Base-by-base conservation (phyloP, 1,140 invertebrate genomes). In the Nylanderia fulva region DNA sequence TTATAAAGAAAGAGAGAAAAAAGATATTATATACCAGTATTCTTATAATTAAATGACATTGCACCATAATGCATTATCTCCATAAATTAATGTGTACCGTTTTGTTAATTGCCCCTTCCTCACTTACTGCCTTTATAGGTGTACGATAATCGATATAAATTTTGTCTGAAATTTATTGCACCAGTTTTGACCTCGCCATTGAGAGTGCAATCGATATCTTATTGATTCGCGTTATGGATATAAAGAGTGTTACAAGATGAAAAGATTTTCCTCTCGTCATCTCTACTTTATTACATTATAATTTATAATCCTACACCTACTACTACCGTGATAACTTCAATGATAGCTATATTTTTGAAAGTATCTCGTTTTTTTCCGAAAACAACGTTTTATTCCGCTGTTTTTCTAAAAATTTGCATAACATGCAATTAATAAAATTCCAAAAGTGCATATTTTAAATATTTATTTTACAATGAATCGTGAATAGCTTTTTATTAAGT, bases 71-170 rank as follows among this genome's bases (percentile, higher is more conserved):
- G n/a, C n/a, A n/a, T 48, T 4, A 2, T 72, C 15, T 52, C 33
- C 13, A 42, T 42, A 72, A 29, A 72, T 58, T 18, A 39, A 39
- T 82, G 24, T 45, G 39, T 45, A 54, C 21, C 21, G 15, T 58
- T 71, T 29, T 27, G 36, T 72, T 36, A 56, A n/a, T n/a, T n/a
- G n/a, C n/a, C n/a, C n/a, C n/a, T 36, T 3, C 13, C 3, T 15
- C 15, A n/a, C n/a, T n/a, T n/a, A n/a, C n/a, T n/a, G n/a, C n/a
- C n/a, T n/a, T n/a, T n/a, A n/a, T n/a, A n/a, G n/a, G n/a, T n/a
- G n/a, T n/a, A n/a, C n/a, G n/a, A n/a, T n/a, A n/a, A n/a, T n/a
- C 64, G 42, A 72, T 72, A 82, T 33, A 82, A 82, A 82, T 82
- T 71, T 82, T 13, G 77, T 24, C 39, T 27, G 11, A n/a, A 18